Evolutionary conservation across 2,113 vertebrate species (phyloP), one percentile per base, ranked within the genome.

Genomic region (Aegithalos caudatus): DNA sequence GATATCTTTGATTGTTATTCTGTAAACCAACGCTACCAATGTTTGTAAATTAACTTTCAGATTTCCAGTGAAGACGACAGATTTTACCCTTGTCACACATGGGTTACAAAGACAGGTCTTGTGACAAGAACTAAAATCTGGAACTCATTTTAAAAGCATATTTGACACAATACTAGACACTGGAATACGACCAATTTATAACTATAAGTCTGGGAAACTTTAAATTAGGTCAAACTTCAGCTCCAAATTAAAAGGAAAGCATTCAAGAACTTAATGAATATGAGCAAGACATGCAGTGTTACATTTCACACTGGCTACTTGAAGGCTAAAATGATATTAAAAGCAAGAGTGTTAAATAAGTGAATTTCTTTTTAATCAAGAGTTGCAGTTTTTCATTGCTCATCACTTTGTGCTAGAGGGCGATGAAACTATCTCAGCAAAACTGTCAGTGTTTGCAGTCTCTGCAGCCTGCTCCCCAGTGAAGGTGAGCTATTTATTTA

Each of bases 1-100:
- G 92, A 95, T 91, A 88, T 91, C 29, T 44, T 58, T 95, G 96
- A 95, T 90, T 83, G 93, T 93, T 95, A 76, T 16, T 56, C 81
- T 96, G 54, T 88, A 81, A 92, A 95, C 76, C 29, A 96, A 82
- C 15, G 12, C 11, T 82, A 94, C 85, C 60, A 96, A 38, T 91
- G 61, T 66, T 72, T 86, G 90, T 82, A 90, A 97, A 97, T 96
- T 92, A 97, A 97, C 84, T 96, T 97, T 97, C 96, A 95, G 88
- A 88, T 97, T 97, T 95, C 93, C 93, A 84, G 85, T 90, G 77
- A 95, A 91, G 22, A 95, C 74, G 85, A 97, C 88, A 78, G 96
- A 97, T 97, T 98, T 95, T 86, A 92, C 76, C 66, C 79, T 94
- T 93, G 51, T 86, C 61, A 93, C 33, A 27, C 95, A 92, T 33